Base-by-base conservation (phyloP, 35 echinoderm and acorn worm species). In the Heliocidaris tuberculata region DNA sequence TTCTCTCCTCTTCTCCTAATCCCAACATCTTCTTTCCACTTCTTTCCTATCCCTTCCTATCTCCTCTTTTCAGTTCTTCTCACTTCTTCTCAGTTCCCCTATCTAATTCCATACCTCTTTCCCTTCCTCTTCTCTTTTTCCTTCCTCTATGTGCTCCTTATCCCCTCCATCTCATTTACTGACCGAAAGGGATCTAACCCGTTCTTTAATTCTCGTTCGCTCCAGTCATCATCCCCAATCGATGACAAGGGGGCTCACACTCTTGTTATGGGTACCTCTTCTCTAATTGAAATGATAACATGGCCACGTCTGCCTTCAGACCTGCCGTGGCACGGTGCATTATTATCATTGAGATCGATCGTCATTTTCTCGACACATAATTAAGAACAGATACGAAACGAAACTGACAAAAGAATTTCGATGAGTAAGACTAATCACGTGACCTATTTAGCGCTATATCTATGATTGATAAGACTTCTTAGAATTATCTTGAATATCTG, bases 221-320 rank as follows among this genome's bases (percentile, higher is more conserved):
- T 21, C 65, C 4, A 78, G 65, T 78, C 65, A 78, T 78, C 65
- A 78, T n/a, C 65, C 7, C 21, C 21, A 78, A 6, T 24, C 21
- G 65, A 78, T 78, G 65, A 78, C 65, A 78, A 78, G 65, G 27
- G 17, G 27, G 65, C 65, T 78, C 65, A 78, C 65, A 78, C 65
- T 78, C 65, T 5, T 78, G 5, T 78, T 78, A 78, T 78, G 65
- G 27, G 65, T 78, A 24, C 21, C 65, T 78, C 65, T 78, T 78
- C 65, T 78, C 27, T 78, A 78, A 78, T 78, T 78, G 65, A 78
- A 78, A 78, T n/a, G 65, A 78, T 78, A 78, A 78, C 65, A 78
- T 78, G 17, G 21, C 27, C 21, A 78, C 27, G 65, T 78, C 65
- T 7, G 65, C 19, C 21, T n/a, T 19, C 65, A 78, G 65, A 78